These are phyloP conservation scores for Ibidorhyncha struthersii DNA, from an alignment of 2,113 vertebrate genomes.

Conservation along the genomic window DNA sequence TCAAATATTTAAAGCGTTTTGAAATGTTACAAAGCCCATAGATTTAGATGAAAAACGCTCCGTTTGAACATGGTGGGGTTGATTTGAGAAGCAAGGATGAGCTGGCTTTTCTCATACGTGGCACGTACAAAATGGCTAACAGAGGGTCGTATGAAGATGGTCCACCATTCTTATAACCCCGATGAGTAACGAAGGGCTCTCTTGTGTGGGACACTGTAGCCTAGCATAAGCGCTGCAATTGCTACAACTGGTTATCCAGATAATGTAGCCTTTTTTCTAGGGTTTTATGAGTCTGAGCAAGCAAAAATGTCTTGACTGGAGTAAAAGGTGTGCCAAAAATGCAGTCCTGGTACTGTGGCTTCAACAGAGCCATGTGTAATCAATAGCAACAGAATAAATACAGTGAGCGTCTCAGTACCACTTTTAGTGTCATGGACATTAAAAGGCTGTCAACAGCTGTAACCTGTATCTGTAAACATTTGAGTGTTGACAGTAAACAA, in stretches of 20 bases:
- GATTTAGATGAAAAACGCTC: background rate
- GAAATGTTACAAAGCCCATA: background rate
- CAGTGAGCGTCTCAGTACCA: background rate
- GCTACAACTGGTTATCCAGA: background rate
- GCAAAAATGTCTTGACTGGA: background rate
- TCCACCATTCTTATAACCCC: background rate
- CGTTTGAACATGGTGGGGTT: background rate
- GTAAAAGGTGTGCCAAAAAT: background rate
- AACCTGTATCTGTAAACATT: background rate
- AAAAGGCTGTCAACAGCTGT: background rate
- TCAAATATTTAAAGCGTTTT: background rate
- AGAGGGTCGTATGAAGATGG: background rate
- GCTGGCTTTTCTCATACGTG: fast-evolving
- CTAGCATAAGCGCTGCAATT: background rate
- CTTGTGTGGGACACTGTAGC: background rate
- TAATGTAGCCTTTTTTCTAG: background rate
- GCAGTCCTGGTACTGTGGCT: background rate
- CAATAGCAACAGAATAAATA: background rate
- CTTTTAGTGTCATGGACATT: background rate
- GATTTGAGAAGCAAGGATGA: background rate
- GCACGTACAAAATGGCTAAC: background rate
- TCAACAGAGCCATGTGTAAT: background rate
- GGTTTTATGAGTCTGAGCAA: background rate
- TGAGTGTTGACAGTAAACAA: background rate
- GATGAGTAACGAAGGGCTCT: fast-evolving